These are phyloP conservation scores for Trichogramma evanescens DNA, from an alignment of 2,888 invertebrate genomes.

Conservation along the genomic window DNA sequence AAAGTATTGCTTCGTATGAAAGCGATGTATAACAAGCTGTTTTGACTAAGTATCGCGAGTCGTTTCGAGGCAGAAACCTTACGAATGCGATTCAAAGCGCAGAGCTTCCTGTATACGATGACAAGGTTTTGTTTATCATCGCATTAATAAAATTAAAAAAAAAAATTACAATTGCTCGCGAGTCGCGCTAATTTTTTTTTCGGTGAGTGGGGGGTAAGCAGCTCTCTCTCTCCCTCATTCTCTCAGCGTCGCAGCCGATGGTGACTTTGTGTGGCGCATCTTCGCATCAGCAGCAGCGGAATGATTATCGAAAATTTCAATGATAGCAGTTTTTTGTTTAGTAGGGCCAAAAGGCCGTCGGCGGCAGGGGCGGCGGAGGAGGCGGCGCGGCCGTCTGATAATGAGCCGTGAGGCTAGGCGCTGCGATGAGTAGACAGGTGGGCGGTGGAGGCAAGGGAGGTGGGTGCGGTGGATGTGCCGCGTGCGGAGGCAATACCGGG, in stretches of 20 bases:
- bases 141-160: too few relatives aligned
- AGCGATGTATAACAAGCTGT: constrained; percentile 26
- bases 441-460: constrained; percentile 41
- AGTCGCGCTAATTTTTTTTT: constrained; percentile 3
- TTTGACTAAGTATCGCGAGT: constrained; percentile 16
- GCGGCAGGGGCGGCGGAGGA: constrained; percentile 40
- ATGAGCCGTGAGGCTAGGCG: constrained; percentile 34
- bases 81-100: too few relatives aligned
- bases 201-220: neutral
- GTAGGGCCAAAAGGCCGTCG: constrained; percentile 45
- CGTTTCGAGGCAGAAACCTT: too few relatives aligned
- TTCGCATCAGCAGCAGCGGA: too few relatives aligned
- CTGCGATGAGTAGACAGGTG: constrained; percentile 42
- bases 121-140: too few relatives aligned
- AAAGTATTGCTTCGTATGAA: constrained; percentile 47
- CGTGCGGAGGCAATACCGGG: constrained; percentile 41
- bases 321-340: constrained; percentile 26
- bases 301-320: constrained; percentile 25
- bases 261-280: constrained; percentile 22
- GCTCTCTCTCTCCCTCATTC: neutral
- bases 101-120: too few relatives aligned
- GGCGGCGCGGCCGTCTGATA: constrained; percentile 36
- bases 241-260: neutral
- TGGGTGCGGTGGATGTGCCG: constrained; percentile 21
- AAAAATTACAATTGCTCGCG: neutral